phyloP scores from a whole-genome alignment of 2,797 vertebrate species.

The Fundulus diaphanus region DNA sequence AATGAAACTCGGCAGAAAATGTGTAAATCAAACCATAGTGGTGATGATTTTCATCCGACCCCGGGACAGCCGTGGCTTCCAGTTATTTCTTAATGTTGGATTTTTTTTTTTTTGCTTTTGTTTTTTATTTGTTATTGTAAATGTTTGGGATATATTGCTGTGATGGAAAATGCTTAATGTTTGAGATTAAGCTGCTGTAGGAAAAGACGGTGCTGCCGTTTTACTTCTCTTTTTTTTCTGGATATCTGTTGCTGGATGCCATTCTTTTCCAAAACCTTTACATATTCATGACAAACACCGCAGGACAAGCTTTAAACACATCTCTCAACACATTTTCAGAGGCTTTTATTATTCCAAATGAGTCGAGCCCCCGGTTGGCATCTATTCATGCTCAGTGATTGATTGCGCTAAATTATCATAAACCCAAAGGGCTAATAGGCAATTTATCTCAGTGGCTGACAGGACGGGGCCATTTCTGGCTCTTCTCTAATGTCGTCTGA shows the following conservation, averaged over 20 bases:
- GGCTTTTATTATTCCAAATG: slow-evolving; percentile 33
- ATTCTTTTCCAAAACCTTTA: neutral
- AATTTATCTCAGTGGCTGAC: slow-evolving; percentile 44
- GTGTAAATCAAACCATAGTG: no score
- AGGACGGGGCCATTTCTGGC: slow-evolving; percentile 34
- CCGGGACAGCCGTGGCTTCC: no score
- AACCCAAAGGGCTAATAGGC: slow-evolving; percentile 51
- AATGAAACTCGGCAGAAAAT: no score
- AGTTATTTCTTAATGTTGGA: no score
- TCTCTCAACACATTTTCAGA: slow-evolving; percentile 2
- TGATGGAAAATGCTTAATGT: neutral
- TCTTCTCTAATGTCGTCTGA: slow-evolving; percentile 19
- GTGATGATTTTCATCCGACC: no score
- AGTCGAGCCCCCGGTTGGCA: slow-evolving; percentile 37
- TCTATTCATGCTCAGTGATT: slow-evolving; percentile 43
- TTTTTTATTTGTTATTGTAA: neutral
- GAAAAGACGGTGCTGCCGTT: neutral
- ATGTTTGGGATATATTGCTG: neutral
- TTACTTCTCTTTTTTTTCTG: no score
- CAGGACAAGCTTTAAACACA: neutral
- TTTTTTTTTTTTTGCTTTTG: no score
- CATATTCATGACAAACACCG: neutral
- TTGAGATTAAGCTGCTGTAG: neutral
- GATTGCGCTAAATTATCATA: slow-evolving; percentile 50
- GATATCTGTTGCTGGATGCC: neutral